phyloP scores from a whole-genome alignment of 2,113 vertebrate species.

The Prochilodus magdalenae region DNA sequence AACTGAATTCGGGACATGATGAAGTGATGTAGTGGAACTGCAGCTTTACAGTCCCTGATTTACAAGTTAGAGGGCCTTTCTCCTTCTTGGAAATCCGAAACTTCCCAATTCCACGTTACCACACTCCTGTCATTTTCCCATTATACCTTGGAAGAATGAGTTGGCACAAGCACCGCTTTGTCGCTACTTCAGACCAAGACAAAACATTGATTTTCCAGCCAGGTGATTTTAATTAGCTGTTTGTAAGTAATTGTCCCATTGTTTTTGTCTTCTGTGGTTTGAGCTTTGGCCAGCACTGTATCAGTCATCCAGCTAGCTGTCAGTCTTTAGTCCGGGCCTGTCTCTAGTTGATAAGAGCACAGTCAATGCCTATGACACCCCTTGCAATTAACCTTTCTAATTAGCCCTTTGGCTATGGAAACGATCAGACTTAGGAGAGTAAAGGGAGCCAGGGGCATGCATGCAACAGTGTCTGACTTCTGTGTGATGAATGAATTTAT shows the following conservation, averaged over 20 bases:
- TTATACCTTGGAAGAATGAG: background rate
- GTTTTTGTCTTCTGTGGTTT: slow-evolving; percentile 30
- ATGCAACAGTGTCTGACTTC: slow-evolving; percentile 15
- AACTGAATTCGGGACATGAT: no score
- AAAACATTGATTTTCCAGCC: slow-evolving; percentile 38
- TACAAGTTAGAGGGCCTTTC: no score
- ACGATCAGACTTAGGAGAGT: slow-evolving; percentile 53
- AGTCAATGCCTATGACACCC: slow-evolving; percentile 45
- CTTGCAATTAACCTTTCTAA: slow-evolving; percentile 61
- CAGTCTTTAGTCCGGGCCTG: slow-evolving; percentile 36
- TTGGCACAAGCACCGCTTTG: background rate
- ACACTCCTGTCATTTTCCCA: background rate
- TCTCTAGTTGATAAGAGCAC: slow-evolving; percentile 54
- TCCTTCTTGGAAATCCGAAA: background rate
- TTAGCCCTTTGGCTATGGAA: slow-evolving; percentile 60
- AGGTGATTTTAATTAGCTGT: slow-evolving; percentile 49
- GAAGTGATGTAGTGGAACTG: no score
- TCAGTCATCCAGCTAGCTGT: slow-evolving; percentile 26
- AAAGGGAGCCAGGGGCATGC: slow-evolving; percentile 38
- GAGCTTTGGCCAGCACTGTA: slow-evolving; percentile 16
- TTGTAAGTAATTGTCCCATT: slow-evolving; percentile 27
- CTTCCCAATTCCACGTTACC: background rate
- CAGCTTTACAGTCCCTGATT: no score
- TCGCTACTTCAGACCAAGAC: slow-evolving; percentile 34
- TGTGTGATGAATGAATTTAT: background rate